These are phyloP conservation scores for Tipula vernalis DNA, from an alignment of 2,888 invertebrate species.

Conservation along the genomic window DNA sequence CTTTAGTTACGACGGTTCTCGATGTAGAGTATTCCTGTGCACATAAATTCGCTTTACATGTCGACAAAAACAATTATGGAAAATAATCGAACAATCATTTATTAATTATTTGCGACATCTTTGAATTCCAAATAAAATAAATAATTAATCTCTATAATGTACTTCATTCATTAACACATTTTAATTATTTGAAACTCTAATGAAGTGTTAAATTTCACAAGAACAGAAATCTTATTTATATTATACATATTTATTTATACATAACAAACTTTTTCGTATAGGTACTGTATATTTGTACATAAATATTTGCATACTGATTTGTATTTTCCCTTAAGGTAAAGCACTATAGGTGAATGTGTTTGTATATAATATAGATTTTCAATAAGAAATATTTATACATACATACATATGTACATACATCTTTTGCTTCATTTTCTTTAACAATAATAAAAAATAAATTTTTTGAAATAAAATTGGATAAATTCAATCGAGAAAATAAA, in stretches of 20 bases:
- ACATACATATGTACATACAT: neutral
- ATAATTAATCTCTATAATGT: neutral
- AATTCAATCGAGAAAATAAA: neutral
- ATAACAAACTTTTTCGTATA: neutral
- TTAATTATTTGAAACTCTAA: neutral
- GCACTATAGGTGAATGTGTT: neutral
- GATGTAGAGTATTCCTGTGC: no score
- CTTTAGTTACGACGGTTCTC: no score
- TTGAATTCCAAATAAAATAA: neutral
- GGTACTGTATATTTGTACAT: neutral
- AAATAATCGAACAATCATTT: no score
- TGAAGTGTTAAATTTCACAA: neutral
- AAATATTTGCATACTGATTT: neutral
- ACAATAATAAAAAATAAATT: neutral
- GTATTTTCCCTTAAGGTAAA: neutral
- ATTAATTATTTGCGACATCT: no score
- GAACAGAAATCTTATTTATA: neutral
- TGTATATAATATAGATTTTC: neutral
- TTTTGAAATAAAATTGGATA: neutral
- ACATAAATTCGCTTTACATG: no score
- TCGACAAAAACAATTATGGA: no score
- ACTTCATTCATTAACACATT: neutral
- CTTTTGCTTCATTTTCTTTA: neutral
- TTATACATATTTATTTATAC: neutral
- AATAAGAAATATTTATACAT: neutral